Percentiles rank a stretch among this genome's conserved stretches.
Evolutionary conservation across 1,140 invertebrate species (phyloP).

Genomic region (Diachasma alloeum): DNA sequence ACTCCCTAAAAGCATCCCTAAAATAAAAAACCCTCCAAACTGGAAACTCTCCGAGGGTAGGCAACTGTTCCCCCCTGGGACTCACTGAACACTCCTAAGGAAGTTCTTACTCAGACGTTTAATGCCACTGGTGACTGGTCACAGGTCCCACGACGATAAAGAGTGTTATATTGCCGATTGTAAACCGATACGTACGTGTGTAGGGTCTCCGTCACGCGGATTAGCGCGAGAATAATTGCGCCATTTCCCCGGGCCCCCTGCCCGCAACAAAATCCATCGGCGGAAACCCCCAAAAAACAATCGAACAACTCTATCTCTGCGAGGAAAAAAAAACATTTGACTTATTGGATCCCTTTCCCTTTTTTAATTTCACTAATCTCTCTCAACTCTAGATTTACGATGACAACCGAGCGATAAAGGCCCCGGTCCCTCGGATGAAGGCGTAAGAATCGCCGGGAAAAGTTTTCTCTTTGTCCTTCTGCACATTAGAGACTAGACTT

Average conservation of each 20-base stretch:
- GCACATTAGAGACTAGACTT: background rate
- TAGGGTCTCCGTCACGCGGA: background rate
- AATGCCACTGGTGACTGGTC: conserved; percentile 40
- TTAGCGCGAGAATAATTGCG: conserved; percentile 3
- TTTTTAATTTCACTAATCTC: background rate
- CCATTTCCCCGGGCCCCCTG: background rate
- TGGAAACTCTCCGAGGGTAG: background rate
- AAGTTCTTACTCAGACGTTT: conserved; percentile 57
- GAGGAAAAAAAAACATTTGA: background rate
- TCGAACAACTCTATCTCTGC: background rate
- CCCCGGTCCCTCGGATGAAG: background rate
- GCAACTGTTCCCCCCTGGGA: conserved; percentile 33
- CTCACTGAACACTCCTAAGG: conserved; percentile 49
- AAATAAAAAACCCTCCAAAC: background rate
- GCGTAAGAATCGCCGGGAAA: background rate
- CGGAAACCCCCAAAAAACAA: background rate
- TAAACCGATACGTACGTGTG: conserved; percentile 43
- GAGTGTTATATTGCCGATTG: conserved; percentile 47
- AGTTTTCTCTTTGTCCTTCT: background rate
- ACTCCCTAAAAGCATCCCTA: background rate
- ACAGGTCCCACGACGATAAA: conserved; percentile 56
- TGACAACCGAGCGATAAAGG: background rate
- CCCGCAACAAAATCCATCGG: background rate
- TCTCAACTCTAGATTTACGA: background rate
- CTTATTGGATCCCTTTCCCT: background rate